Evolutionary conservation across 1,140 invertebrate genomes (phyloP), one percentile per base, ranked within the genome.

Genomic region (Euborellia annulipes): DNA sequence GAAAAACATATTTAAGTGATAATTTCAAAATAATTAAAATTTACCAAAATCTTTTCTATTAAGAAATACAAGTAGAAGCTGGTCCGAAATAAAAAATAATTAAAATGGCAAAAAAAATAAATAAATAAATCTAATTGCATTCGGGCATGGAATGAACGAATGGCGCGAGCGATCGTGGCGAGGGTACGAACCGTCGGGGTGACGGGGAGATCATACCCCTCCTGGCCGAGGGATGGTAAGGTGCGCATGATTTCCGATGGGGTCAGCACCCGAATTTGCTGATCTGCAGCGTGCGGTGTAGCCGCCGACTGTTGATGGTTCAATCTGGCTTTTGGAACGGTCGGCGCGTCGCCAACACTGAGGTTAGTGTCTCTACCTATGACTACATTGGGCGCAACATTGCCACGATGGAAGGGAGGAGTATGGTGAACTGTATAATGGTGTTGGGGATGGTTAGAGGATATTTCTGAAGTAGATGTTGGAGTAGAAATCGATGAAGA

Each of bases 221-320:
- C 75, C 69, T 78, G 76, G 66, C 67, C 68, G 63, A 85, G 73
- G 63, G 79, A 81, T 61, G 82, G 82, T 64, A 84, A 75, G 61
- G 81, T 85, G 69, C 79, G 76, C 81, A 85, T 85, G 62, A 85
- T 85, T 74, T 85, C 82, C 54, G 79, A 83, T 53, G 81, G 81
- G 57, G 82, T 85, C 62, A 85, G 73, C 65, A 84, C 82, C 64
- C 81, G 76, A 67, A 85, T 85, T 66, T 83, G 79, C 64, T 80
- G 78, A 67, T 84, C 80, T 60, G 64, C 62, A 55, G 65, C 23
- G 40, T 30, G 17, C 30, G n/a, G 40, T 23, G 43, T 47, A 52
- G 54, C 50, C 57, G 58, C 55, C 50, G 54, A 55, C 51, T 54
- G 54, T 52, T 55, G 57, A 51, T 59, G 57, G 50, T 57, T 57